Base-by-base conservation (phyloP, 1,140 invertebrate genomes). In the Ylistrum balloti region DNA sequence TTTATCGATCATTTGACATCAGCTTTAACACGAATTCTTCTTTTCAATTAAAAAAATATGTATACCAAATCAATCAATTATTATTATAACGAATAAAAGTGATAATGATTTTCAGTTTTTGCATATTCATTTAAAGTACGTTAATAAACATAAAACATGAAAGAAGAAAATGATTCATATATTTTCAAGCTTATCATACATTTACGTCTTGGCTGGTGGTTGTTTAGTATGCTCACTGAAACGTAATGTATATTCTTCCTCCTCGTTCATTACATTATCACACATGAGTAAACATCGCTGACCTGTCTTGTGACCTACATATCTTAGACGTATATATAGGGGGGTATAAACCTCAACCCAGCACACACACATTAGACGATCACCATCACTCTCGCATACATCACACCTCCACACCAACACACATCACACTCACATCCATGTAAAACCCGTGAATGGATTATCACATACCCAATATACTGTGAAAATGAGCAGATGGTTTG, bases 201-300 rank as follows among this genome's bases (percentile, higher is more conserved):
- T 74, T 74, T 74, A 28, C n/a, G 22, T 28, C 28, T 28, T 17
- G 20, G n/a, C 0, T n/a, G 3, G 56, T 74, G 28, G 56, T n/a
- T 74, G 56, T 74, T 74, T 74, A 28, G 56, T 28, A 74, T 74
- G 56, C 56, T 74, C 56, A 74, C 56, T 74, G 22, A 74, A 74
- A 74, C 56, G 56, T n/a, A 74, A 74, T 74, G 56, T 74, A 74
- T 74, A 74, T 74, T 74, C 56, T 74, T 74, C 56, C 56, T n/a
- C 56, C 56, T 74, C 56, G 56, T 74, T 74, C 56, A 74, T 74
- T 74, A 74, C 56, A 74, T 74, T 74, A 74, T 74, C 15, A 74
- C 56, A 74, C 56, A 74, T 74, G 56, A 74, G 56, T 74, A 74
- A 74, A n/a, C 56, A 28, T 74, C 41, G 56, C n/a, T 74, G 22